Percentiles rank a stretch among this genome's conserved stretches.
phyloP scores from a whole-genome alignment of 2,113 vertebrate species.

The Pygoscelis adeliae region DNA sequence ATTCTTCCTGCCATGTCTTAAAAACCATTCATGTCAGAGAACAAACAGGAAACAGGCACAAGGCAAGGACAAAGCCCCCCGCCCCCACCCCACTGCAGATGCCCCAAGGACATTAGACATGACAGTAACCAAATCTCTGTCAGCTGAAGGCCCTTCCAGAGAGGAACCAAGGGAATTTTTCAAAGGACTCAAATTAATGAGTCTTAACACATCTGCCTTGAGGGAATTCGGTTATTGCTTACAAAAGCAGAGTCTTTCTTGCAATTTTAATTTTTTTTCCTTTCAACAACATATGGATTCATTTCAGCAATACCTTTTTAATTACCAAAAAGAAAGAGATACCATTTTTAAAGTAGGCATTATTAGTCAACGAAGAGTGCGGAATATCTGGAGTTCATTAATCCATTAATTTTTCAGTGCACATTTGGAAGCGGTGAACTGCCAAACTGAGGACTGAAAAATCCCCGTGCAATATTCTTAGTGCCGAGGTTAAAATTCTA shows the following conservation, averaged over 20 bases:
- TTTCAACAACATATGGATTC: constrained; percentile 37
- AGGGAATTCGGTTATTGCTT: constrained; percentile 53
- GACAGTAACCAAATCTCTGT: constrained; percentile 60
- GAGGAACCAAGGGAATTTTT: constrained; percentile 40
- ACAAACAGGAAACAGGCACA: constrained; percentile 55
- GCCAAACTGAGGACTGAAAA: not conserved
- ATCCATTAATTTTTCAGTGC: constrained; percentile 43
- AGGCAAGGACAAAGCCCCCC: constrained; percentile 63
- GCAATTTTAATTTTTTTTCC: not conserved
- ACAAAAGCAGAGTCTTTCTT: constrained; percentile 56
- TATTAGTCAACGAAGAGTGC: not conserved
- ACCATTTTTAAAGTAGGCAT: not conserved
- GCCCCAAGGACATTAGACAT: constrained; percentile 53
- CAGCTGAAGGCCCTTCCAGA: constrained; percentile 43
- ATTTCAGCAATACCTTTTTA: constrained; percentile 23
- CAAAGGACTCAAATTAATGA: constrained; percentile 65
- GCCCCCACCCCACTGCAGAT: not conserved
- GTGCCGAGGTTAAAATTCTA: not conserved
- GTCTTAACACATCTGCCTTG: constrained; percentile 51
- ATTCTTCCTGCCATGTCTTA: constrained; percentile 43
- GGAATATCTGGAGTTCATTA: not conserved
- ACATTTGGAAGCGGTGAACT: not conserved
- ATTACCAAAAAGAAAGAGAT: not conserved
- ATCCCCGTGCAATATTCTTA: not conserved
- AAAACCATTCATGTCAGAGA: constrained; percentile 48